Conservation (phyloP, 2,888 invertebrate genomes). For the Caenorhabditis angaria region DNA sequence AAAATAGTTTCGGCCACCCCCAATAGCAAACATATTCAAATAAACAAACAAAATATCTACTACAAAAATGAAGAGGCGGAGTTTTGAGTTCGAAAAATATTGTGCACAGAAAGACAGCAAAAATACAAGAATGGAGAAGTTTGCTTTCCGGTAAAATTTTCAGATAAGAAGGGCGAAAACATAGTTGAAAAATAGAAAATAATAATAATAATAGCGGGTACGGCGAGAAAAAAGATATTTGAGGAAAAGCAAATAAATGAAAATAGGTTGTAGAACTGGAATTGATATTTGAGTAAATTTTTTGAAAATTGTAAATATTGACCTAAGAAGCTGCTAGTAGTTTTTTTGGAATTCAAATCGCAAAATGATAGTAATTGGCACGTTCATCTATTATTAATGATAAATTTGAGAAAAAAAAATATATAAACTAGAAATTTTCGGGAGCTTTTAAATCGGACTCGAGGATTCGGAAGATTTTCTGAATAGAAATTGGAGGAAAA, state of each 20-base stretch:
- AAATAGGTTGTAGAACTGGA: neutral
- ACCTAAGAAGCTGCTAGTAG: neutral
- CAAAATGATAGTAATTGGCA: no score
- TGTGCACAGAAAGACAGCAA: neutral
- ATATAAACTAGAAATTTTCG: no score
- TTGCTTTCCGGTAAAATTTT: neutral
- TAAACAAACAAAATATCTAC: neutral
- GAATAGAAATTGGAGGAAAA: no score
- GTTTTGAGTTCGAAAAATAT: neutral
- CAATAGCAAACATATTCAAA: neutral
- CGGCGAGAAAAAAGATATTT: no score
- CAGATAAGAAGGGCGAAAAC: neutral
- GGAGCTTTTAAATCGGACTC: no score
- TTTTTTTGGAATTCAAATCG: no score
- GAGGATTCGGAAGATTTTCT: no score
- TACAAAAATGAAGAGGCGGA: neutral
- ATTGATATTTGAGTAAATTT: constrained; percentile 3
- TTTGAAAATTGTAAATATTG: neutral
- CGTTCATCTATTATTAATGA: no score
- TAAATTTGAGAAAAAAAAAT: no score
- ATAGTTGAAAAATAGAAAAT: no score
- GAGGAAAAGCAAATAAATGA: neutral
- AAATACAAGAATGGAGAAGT: neutral
- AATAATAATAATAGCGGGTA: no score
- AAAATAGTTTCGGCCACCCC: neutral